Conservation (phyloP, 2,797 vertebrate species). For the Pangasius sanitwongsei region DNA sequence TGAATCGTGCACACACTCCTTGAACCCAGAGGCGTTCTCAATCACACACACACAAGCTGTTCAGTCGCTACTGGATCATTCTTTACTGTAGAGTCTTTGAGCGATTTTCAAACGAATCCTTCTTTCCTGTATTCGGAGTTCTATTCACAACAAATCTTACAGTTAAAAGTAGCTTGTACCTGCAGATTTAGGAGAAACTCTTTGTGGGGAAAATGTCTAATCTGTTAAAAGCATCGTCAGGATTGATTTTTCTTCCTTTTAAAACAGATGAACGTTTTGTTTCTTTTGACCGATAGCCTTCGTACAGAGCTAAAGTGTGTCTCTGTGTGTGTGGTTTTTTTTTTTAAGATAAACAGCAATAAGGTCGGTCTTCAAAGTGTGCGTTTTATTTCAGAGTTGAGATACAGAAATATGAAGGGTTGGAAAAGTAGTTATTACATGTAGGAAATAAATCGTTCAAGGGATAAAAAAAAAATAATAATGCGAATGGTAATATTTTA, state of each 20-base stretch:
- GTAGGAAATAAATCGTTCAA: background rate
- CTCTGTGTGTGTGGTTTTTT: background rate
- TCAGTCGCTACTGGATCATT: background rate
- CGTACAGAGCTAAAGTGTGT: too few species aligned
- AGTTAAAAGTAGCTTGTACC: background rate
- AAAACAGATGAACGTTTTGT: background rate
- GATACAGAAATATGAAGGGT: conserved; percentile 1
- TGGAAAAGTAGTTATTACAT: conserved; percentile 13
- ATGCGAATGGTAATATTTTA: conserved; percentile 10
- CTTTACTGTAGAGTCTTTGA: background rate
- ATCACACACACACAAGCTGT: background rate
- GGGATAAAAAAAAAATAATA: background rate
- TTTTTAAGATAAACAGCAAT: background rate
- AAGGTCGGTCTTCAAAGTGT: background rate
- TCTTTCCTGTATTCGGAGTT: background rate
- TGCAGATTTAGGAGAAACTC: background rate
- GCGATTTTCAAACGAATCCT: background rate
- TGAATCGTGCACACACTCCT: background rate
- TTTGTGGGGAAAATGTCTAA: background rate
- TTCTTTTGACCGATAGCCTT: background rate
- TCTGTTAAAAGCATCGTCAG: background rate
- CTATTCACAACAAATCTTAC: background rate
- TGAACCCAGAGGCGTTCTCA: background rate
- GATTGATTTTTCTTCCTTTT: background rate
- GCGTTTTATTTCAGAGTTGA: conserved; percentile 46